Evolutionary conservation across 2,113 vertebrate species (phyloP).

Genomic region (Prinia subflava): DNA sequence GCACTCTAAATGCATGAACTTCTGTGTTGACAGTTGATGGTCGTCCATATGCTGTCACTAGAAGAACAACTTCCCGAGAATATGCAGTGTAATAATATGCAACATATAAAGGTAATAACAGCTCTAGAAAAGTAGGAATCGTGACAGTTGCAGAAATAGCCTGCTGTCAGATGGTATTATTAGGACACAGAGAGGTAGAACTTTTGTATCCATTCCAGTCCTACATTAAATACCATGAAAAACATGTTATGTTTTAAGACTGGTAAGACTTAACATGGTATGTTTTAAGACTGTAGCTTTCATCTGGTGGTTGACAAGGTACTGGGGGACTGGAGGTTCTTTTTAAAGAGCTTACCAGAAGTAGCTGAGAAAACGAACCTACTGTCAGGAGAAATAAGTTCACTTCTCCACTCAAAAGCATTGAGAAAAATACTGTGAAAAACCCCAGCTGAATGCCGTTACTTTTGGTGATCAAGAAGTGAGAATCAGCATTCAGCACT

Average conservation of each 20-base stretch:
- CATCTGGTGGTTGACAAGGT: not conserved
- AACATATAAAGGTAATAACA: slow-evolving; percentile 20
- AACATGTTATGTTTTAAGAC: not conserved
- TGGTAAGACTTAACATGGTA: not conserved
- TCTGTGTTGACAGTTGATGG: slow-evolving; percentile 13
- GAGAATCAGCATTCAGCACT: not conserved
- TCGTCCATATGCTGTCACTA: slow-evolving; percentile 22
- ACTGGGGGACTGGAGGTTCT: not conserved
- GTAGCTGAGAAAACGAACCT: not conserved
- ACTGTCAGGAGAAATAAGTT: not conserved
- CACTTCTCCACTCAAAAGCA: not conserved
- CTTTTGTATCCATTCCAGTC: not conserved
- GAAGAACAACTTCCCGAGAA: slow-evolving; percentile 33
- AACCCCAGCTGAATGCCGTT: not conserved
- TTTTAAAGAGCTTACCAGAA: not conserved
- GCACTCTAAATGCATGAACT: slow-evolving; percentile 2
- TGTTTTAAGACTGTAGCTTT: not conserved
- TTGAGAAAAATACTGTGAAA: not conserved
- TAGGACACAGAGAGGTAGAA: not conserved
- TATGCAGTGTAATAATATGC: not conserved
- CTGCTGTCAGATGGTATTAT: not conserved
- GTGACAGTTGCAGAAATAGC: not conserved
- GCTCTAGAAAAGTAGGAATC: not conserved
- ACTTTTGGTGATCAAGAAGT: not conserved
- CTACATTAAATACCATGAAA: not conserved